Evolutionary conservation across 2,888 invertebrate species (phyloP).

Genomic region (Cremastinae sp.): DNA sequence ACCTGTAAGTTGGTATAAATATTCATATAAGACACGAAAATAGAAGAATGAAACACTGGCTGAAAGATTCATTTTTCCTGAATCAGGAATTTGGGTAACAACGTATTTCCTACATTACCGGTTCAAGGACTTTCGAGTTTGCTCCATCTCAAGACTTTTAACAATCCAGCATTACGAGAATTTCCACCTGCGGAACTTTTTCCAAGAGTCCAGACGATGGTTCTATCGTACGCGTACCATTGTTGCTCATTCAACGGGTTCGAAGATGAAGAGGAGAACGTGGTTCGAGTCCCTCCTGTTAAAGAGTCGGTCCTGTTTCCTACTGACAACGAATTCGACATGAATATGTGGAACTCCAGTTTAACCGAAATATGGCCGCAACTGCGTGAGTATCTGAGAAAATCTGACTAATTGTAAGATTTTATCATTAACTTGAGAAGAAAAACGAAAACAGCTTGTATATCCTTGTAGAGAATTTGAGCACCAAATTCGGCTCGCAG

Average conservation of each 20-base stretch:
- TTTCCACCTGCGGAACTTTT: constrained; percentile 94
- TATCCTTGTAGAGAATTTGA: constrained; percentile 84
- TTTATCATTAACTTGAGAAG: background rate
- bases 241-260: constrained; percentile 94
- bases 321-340: constrained; percentile 86
- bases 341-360: constrained; percentile 90
- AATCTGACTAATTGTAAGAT: background rate
- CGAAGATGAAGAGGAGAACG: constrained; percentile 65
- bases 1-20: constrained; percentile 92
- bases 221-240: constrained; percentile 96
- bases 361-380: constrained; percentile 92
- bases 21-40: no score
- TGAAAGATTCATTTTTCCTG: background rate
- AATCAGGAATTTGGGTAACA: constrained; percentile 93
- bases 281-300: constrained; percentile 76
- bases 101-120: constrained; percentile 91
- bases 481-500: constrained; percentile 86
- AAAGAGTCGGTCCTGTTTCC: constrained; percentile 87
- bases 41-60: background rate
- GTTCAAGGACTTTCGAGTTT: constrained; percentile 90
- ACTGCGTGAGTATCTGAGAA: constrained; percentile 84
- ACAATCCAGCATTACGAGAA: constrained; percentile 92
- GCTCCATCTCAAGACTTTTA: constrained; percentile 93
- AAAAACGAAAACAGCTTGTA: constrained; percentile 51
- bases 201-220: constrained; percentile 91